Evolutionary conservation across 1,140 invertebrate genomes (phyloP).

Genomic region (Sogatella furcifera): DNA sequence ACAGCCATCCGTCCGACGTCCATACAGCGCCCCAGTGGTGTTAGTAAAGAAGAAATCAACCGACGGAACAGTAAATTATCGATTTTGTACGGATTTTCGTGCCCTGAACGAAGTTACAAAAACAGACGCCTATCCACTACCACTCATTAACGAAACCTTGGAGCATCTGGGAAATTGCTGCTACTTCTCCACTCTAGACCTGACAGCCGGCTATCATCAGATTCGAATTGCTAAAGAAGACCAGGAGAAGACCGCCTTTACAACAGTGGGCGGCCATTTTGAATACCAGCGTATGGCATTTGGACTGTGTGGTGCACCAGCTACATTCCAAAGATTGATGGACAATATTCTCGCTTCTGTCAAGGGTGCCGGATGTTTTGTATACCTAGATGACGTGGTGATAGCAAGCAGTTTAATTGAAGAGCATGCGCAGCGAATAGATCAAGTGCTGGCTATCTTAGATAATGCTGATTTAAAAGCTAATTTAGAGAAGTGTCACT

Average conservation of each 20-base stretch:
- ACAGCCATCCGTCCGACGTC: too few species aligned
- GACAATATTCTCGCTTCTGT: constrained; percentile 25
- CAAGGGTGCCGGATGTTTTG: constrained; percentile 21
- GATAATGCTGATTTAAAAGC: too few species aligned
- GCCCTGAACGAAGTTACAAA: too few species aligned
- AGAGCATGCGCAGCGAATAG: constrained; percentile 20
- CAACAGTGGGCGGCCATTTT: constrained; percentile 14
- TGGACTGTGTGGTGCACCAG: constrained; percentile 16
- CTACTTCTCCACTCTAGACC: constrained; percentile 22
- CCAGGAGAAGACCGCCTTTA: constrained; percentile 21
- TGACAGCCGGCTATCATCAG: constrained; percentile 29
- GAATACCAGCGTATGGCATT: constrained; percentile 20
- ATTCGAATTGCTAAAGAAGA: constrained; percentile 16
- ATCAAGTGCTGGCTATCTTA: too few species aligned
- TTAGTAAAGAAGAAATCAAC: too few species aligned
- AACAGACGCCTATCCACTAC: too few species aligned
- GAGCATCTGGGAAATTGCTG: constrained; percentile 28
- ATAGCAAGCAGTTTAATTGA: constrained; percentile 21
- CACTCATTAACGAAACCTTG: constrained; percentile 22
- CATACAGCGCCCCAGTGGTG: too few species aligned
- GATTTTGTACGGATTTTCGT: too few species aligned
- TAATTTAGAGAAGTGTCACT: too few species aligned
- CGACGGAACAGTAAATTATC: too few species aligned
- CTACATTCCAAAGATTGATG: constrained; percentile 24
- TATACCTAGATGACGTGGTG: constrained; percentile 35